Percentiles rank a stretch among this genome's conserved stretches.
These are phyloP conservation scores for Perognathus longimembris DNA, from an alignment of 2,113 vertebrate species.

Conservation along the genomic window DNA sequence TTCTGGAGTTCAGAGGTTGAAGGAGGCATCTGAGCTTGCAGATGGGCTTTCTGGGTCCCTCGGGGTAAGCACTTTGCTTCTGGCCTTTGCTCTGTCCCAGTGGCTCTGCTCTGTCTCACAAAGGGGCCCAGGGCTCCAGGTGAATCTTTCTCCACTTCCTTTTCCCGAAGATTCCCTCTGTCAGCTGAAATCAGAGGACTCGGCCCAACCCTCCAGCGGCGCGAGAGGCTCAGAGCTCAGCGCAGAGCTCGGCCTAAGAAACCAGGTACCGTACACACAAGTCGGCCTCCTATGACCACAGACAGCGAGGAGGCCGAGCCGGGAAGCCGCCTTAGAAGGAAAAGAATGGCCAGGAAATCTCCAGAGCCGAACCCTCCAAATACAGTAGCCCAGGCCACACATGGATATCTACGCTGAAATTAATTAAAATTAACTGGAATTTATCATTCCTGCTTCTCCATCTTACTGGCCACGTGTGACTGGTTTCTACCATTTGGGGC, in stretches of 20 bases:
- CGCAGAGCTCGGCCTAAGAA: no score
- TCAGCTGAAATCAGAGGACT: neutral
- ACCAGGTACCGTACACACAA: no score
- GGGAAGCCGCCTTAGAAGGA: neutral
- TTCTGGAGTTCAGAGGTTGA: slow-evolving; percentile 40
- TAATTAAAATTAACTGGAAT: neutral
- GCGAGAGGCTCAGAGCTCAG: no score
- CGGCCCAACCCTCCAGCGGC: neutral
- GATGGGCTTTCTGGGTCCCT: neutral
- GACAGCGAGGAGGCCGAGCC: no score
- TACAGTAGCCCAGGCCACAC: neutral
- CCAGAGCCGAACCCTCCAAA: neutral
- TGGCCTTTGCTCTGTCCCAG: neutral
- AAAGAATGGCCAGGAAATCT: neutral
- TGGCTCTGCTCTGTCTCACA: neutral
- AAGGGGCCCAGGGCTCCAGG: neutral
- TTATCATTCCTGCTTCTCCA: neutral
- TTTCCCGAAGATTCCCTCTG: neutral
- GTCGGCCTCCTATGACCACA: no score
- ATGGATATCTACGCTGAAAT: neutral
- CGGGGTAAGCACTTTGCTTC: neutral
- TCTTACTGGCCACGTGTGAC: neutral
- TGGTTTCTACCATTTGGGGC: neutral
- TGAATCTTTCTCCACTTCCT: neutral
- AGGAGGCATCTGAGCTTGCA: neutral